Percentiles rank a stretch among this genome's conserved stretches.
phyloP scores from a whole-genome alignment of 1,140 invertebrate species.

The Solen grandis region DNA sequence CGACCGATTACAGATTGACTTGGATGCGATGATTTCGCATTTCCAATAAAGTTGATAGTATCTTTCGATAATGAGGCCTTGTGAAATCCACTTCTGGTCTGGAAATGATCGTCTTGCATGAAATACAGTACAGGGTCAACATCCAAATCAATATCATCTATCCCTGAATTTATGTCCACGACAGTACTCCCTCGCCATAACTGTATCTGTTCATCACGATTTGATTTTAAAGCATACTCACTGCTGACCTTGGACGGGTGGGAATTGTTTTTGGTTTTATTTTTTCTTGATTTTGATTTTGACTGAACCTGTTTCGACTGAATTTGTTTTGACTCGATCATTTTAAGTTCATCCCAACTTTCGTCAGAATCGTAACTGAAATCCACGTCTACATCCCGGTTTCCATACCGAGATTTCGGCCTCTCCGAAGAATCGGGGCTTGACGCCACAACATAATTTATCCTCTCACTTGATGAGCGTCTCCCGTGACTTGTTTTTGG shows the following conservation, averaged over 20 bases:
- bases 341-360: background rate
- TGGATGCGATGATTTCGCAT: slow-evolving; percentile 8
- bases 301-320: background rate
- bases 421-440: background rate
- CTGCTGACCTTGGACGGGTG: background rate
- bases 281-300: background rate
- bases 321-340: background rate
- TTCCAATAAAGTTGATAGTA: slow-evolving; percentile 19
- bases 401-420: slow-evolving; percentile 18
- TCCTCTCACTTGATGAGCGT: background rate
- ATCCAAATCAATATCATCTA: slow-evolving; percentile 33
- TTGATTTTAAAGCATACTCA: background rate
- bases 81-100: background rate
- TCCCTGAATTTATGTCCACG: slow-evolving; percentile 25
- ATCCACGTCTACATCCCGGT: background rate
- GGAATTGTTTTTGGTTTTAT: no score
- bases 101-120: slow-evolving; percentile 1
- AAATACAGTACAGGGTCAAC: slow-evolving; percentile 38
- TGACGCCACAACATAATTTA: background rate
- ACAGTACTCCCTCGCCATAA: background rate
- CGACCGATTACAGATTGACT: slow-evolving; percentile 3
- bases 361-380: background rate
- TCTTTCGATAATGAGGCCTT: slow-evolving; percentile 33
- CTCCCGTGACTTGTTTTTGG: slow-evolving; percentile 35
- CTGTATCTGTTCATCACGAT: background rate